Percentiles rank a stretch among this genome's conserved stretches.
Evolutionary conservation across 2,113 vertebrate species (phyloP).

Genomic region (Psilopsiagon aurifrons): DNA sequence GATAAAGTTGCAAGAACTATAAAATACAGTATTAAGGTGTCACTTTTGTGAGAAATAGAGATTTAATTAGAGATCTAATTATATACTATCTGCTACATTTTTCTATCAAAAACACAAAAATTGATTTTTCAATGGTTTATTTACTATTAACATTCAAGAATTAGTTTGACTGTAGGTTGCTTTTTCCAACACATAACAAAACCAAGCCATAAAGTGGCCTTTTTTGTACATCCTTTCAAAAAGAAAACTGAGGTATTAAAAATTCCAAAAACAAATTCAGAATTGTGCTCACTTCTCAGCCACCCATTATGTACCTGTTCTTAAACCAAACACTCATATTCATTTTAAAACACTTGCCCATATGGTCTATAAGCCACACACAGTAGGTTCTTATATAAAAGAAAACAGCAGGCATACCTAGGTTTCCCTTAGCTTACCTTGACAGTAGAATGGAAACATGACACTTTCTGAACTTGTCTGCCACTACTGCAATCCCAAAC

Average conservation of each 20-base stretch:
- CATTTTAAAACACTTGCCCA: neutral
- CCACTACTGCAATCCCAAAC: constrained; percentile 89
- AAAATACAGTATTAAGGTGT: neutral
- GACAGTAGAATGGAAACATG: constrained; percentile 91
- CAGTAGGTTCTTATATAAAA: neutral
- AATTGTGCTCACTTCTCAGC: neutral
- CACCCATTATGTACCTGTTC: neutral
- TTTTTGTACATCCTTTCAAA: neutral
- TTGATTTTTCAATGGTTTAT: neutral
- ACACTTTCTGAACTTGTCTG: constrained; percentile 83
- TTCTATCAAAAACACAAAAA: neutral
- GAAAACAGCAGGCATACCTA: neutral
- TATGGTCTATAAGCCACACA: neutral
- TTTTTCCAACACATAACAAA: neutral
- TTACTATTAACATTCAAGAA: neutral
- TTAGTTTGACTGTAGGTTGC: neutral
- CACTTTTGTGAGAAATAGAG: neutral
- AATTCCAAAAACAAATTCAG: neutral
- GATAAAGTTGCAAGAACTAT: neutral
- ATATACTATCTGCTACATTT: neutral
- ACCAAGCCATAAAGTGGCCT: neutral
- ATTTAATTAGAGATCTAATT: neutral
- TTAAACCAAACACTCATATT: neutral
- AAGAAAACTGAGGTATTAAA: neutral
- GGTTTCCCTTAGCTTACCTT: constrained; percentile 80